Evolutionary conservation across 2,888 invertebrate genomes (phyloP).

Genomic region (Lycophotia porphyrea): DNA sequence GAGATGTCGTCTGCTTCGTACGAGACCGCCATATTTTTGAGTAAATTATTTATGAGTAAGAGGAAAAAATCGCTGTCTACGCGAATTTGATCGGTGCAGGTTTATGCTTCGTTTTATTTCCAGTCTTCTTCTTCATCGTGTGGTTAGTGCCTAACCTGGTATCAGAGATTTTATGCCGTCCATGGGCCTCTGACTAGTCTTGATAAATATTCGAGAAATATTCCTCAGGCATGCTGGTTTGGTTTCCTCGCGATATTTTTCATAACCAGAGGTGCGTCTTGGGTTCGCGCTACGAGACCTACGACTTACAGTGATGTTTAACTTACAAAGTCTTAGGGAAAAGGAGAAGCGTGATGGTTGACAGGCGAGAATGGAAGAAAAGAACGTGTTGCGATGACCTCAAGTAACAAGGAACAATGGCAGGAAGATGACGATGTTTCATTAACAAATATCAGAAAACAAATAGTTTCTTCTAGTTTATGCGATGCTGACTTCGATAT

Average conservation of each 20-base stretch:
- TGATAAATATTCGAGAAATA: no score
- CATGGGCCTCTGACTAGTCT: no score
- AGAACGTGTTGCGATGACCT: background rate
- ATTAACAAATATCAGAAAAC: background rate
- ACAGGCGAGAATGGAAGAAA: background rate
- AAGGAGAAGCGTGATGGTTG: background rate
- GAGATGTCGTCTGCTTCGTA: conserved; percentile 47
- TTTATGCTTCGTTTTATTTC: conserved; percentile 9
- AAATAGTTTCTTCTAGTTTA: background rate
- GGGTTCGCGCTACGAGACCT: no score
- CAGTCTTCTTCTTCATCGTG: no score
- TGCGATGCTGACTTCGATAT: background rate
- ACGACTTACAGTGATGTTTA: background rate
- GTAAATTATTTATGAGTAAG: conserved; percentile 49
- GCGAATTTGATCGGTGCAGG: conserved; percentile 4
- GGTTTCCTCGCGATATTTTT: no score
- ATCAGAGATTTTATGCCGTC: no score
- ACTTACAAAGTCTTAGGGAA: background rate
- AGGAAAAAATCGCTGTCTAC: conserved; percentile 6
- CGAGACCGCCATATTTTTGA: conserved; percentile 48
- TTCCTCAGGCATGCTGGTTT: no score
- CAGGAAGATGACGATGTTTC: background rate
- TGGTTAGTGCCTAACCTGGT: no score
- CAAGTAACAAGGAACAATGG: background rate
- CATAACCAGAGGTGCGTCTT: no score